A percentile compares a stretch with the other conserved stretches of the same genome.
These are phyloP conservation scores for Centroberyx gerrardi DNA, from an alignment of 2,797 vertebrate species.

Conservation along the genomic window DNA sequence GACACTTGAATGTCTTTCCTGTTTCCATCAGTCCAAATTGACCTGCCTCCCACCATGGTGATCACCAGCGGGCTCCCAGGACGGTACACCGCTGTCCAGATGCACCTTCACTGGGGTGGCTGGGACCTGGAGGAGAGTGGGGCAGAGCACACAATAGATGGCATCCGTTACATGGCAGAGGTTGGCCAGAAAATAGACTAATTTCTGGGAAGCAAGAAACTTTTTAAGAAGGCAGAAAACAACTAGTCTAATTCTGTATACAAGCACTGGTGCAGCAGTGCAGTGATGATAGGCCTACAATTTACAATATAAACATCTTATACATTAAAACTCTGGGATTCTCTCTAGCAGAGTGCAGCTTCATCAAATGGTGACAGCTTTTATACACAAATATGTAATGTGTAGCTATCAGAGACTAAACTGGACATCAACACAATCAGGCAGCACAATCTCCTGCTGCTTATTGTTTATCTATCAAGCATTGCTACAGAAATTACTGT, in stretches of 20 bases:
- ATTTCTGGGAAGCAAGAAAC: neutral
- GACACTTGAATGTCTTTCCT: slow-evolving; percentile 4
- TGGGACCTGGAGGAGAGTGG: slow-evolving; percentile 89
- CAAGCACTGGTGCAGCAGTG: neutral
- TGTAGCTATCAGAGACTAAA: too few species aligned
- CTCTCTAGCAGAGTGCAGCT: neutral
- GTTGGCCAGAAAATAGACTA: slow-evolving; percentile 69
- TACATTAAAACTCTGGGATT: neutral
- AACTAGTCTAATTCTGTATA: neutral
- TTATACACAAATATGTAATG: neutral
- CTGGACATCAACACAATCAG: too few species aligned
- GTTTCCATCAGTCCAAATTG: slow-evolving; percentile 88
- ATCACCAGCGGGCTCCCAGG: slow-evolving; percentile 84
- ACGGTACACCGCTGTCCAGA: slow-evolving; percentile 88
- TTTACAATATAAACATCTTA: neutral
- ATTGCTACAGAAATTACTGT: neutral
- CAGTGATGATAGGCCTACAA: neutral
- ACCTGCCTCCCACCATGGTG: slow-evolving; percentile 87
- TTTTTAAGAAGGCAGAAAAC: neutral
- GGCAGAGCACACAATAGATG: slow-evolving; percentile 93
- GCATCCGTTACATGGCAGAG: slow-evolving; percentile 91
- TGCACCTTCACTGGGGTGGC: slow-evolving; percentile 97
- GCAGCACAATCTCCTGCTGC: too few species aligned
- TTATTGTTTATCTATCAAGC: too few species aligned
- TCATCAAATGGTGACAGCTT: neutral